Base-by-base conservation (phyloP, 2,797 vertebrate genomes). In the Macrochelys suwanniensis region DNA sequence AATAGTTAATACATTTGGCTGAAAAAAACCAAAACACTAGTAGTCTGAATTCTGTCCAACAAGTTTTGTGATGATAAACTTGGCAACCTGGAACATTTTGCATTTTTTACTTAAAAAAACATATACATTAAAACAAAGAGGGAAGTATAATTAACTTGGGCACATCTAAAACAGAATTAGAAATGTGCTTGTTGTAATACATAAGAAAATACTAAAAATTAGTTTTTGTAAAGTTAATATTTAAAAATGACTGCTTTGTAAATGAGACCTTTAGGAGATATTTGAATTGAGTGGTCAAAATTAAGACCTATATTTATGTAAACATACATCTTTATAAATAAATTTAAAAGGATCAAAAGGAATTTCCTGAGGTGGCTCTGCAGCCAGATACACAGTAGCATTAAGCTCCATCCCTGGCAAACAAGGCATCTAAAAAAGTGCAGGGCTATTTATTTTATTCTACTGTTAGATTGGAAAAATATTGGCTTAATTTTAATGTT, bases 281-380 rank as follows among this genome's bases (percentile, higher is more conserved):
- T 96, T 94, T 97, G 97, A 96, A 97, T 95, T 97, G 95, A 96
- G 88, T 91, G 97, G 96, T 98, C 97, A 97, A 97, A 96, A 97
- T 96, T 96, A 95, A 97, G 96, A 97, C 97, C 97, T 93, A 96
- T 28, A 90, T 89, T 95, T 94, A 95, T 96, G 98, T 98, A 98
- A 98, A 98, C 98, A 98, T 97, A 95, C 47, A 89, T 96, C 97
- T 86, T 95, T 94, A 98, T 97, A 97, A 98, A 98, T 98, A 98
- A 98, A 97, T 98, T 97, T 96, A 95, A 13, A 45, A 87, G 84
- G 59, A 76, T 57, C 56, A 77, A 87, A 47, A 94, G 94, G 91
- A 96, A 93, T 88, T 97, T 98, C 98, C 98, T 98, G 97, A 98
- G 98, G 95, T 80, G 97, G 97, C 98, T 96, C 94, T 94, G 96